Evolutionary conservation across 2,797 vertebrate genomes (phyloP).

Genomic region (Hippoglossus hippoglossus): DNA sequence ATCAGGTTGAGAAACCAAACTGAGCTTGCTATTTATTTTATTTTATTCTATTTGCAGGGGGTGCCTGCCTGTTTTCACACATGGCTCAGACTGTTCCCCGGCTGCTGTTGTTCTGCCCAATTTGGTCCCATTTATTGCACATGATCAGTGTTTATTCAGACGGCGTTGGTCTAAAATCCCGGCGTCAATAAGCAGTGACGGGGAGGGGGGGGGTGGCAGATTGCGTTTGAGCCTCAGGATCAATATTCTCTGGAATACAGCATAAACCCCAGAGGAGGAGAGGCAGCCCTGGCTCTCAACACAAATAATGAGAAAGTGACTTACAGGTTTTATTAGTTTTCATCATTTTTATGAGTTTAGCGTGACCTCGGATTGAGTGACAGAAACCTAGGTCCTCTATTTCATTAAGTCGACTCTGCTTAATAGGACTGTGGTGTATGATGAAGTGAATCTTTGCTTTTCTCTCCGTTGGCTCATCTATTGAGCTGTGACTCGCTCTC

Average conservation of each 20-base stretch:
- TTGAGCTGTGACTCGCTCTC: background rate
- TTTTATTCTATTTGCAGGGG: background rate
- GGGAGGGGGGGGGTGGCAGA: constrained; percentile 49
- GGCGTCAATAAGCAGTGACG: constrained; percentile 43
- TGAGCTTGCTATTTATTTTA: background rate
- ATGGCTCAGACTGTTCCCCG: constrained; percentile 3
- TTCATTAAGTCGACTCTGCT: constrained; percentile 51
- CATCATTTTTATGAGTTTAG: constrained; percentile 49
- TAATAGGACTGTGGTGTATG: constrained; percentile 17
- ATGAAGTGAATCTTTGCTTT: constrained; percentile 13
- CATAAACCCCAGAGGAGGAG: constrained; percentile 28
- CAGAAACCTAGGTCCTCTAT: constrained; percentile 27
- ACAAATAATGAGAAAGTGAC: constrained; percentile 51
- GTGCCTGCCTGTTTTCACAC: background rate
- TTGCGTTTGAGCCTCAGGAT: constrained; percentile 58
- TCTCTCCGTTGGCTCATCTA: background rate
- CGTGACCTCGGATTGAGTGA: constrained; percentile 50
- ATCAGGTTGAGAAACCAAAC: background rate
- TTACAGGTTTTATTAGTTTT: constrained; percentile 50
- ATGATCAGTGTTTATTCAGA: constrained; percentile 66
- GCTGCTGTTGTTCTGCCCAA: constrained; percentile 26
- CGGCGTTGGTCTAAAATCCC: constrained; percentile 56
- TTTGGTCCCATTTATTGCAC: constrained; percentile 54
- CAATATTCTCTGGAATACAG: constrained; percentile 59
- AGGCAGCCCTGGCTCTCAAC: constrained; percentile 15